Evolutionary conservation across 2,888 invertebrate genomes (phyloP), one percentile per base, ranked within the genome.

Genomic region (Dynastes hyllus): DNA sequence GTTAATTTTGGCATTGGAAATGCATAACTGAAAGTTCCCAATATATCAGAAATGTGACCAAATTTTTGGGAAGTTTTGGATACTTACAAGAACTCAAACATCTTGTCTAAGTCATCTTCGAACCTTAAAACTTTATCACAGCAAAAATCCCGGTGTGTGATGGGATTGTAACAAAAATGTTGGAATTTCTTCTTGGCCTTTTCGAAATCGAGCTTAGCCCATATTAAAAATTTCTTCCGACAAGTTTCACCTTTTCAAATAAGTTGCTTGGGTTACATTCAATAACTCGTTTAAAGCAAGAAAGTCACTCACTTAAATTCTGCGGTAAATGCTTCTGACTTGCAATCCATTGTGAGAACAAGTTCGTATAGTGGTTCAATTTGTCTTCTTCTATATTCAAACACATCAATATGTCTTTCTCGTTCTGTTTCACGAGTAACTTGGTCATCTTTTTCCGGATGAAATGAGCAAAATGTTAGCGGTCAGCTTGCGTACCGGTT

Each of bases 221-320:
- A 58, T 6, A n/a, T n/a, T 22, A 58, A 4, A 4, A 58, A 58
- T 6, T 58, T 58, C 58, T 6, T 58, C n/a, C 58, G 22, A 22
- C 58, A 58, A n/a, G 37, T 37, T 6, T 37, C 37, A 37, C 37
- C 37, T 37, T 37, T 37, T 37, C 37, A 37, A 37, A 37, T 22
- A 22, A 22, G 22, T 89, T 37, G 37, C 37, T 37, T 37, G 37
- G 6, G 22, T 22, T 22, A 22, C 22, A 22, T 22, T 22, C 22
- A 22, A 22, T 22, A 22, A 22, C 22, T 22, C 22, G 22, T 22
- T 22, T 22, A 22, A 22, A 22, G 22, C 22, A 22, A 22, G 22
- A 22, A 37, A 5, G 37, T 5, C 37, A 37, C 37, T 37, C 37
- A 37, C 37, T 37, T 6, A 37, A 37, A 6, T 37, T 37, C 6